Base-by-base conservation (phyloP, 2,113 vertebrate genomes). In the Spheniscus mendiculus region DNA sequence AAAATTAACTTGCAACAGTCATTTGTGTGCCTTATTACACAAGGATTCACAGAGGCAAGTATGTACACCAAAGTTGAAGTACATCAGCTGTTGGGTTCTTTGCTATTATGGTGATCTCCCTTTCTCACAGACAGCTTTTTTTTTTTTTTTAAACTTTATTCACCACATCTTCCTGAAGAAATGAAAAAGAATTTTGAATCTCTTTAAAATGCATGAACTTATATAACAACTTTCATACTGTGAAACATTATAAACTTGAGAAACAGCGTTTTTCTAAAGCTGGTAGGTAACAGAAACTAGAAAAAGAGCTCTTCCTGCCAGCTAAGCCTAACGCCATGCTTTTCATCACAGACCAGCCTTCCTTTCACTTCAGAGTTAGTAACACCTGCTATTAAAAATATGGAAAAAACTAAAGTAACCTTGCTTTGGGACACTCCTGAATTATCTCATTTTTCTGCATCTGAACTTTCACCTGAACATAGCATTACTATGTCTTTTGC, bases 191-290 rank as follows among this genome's bases (percentile, higher is more conserved):
- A 77, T 62, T 83, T 53, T 58, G 15, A 22, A 63, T 45, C 17
- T 84, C 55, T 66, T 95, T 71, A 90, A 94, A 90, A 94, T 78
- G 63, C 53, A 92, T 66, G 50, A 77, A 70, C n/a, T 89, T 89
- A 70, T 25, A 7, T 21, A 96, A 58, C 76, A 83, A 77, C 50
- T 89, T 95, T 12, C 53, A 78, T 45, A 66, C n/a, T 23, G 40
- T 47, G 58, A 88, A 88, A 69, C 34, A 78, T 42, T 45, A 91
- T 81, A 76, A 95, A 50, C 80, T 59, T 2, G 10, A 82, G 77
- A 92, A 90, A 50, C 32, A 38, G 52, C 3, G 1, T 61, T 83
- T 90, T 82, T 77, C 21, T 80, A 72, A 83, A 91, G 50, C 32
- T 82, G 61, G 34, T 50, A 65, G 23, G 65, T 63, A 84, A 71